Base-by-base conservation (phyloP, 1,140 invertebrate species). In the Hetaerina americana region DNA sequence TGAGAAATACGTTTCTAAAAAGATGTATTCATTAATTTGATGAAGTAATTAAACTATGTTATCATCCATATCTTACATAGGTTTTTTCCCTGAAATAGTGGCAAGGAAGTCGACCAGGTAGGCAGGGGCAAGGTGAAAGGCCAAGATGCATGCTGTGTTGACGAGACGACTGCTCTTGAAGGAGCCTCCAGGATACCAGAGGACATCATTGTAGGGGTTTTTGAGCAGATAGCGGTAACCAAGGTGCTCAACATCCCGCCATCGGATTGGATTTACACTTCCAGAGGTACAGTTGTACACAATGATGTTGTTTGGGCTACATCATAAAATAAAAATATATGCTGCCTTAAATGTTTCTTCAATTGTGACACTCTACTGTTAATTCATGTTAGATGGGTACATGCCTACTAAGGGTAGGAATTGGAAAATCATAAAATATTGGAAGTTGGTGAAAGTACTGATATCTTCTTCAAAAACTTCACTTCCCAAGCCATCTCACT, bases 61-160 rank as follows among this genome's bases (percentile, higher is more conserved):
- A n/a, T n/a, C 40, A 66, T n/a, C n/a, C n/a, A n/a, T n/a, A 26
- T 85, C 88, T 87, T 85, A 94, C 92, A 92, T 88, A 10, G 90
- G 87, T 77, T 89, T 88, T 66, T 83, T 83, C 18, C 91, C 90
- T 0, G 78, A 75, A 0, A 92, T 26, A 72, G 83, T 83, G 0
- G 89, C 78, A 12, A 87, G 49, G 0, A 80, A 76, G 77, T 93
- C 92, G 24, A 92, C 78, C 0, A 91, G 69, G 18, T 92, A 76
- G 1, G 90, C 89, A 0, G 92, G 91, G 0, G 92, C 70, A 71
- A 80, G 78, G 74, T 85, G 84, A 70, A 83, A 77, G 18, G 82
- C 76, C 29, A 82, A 74, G 25, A 80, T 76, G 71, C 77, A 79
- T 25, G 84, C 75, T 26, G 77, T 75, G 72, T 84, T 82, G 73